Evolutionary conservation across 1,140 invertebrate species (phyloP), one percentile per base, ranked within the genome.

Genomic region (Aradophagus sp.): DNA sequence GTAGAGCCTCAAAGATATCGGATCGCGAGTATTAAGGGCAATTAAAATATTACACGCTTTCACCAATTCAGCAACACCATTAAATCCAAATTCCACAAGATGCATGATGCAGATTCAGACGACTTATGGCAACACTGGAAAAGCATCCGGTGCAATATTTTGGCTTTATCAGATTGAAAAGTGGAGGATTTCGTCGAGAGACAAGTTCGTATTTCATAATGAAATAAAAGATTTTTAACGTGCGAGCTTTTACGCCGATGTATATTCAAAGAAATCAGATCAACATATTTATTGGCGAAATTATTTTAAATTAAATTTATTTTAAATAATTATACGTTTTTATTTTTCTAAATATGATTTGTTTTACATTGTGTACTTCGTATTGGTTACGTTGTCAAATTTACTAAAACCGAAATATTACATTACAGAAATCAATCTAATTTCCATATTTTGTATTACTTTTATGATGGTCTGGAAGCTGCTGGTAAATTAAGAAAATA

Each of bases 361-460:
- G n/a, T n/a, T n/a, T 8, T 13, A 34, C 6, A 23, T 23, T 23
- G 20, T 5, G 20, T 13, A 31, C 11, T 42, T 14, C 6, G n/a
- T n/a, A n/a, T n/a, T n/a, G n/a, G n/a, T n/a, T n/a, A n/a, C n/a
- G n/a, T n/a, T n/a, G n/a, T n/a, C n/a, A n/a, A n/a, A n/a, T n/a
- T n/a, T n/a, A n/a, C n/a, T n/a, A n/a, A n/a, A n/a, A n/a, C n/a
- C n/a, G n/a, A n/a, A n/a, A n/a, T n/a, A n/a, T n/a, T n/a, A n/a
- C n/a, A n/a, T 12, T 16, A n/a, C 80, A 93, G 92, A 82, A 89
- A 89, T 44, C 94, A 96, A 81, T 90, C 93, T 15, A 97, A 96
- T 74, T 97, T 96, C 80, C 92, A 97, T 80, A 89, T 95, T 5
- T 90, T 97, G 48, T 97, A 97, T 83, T 96, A 95, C 74, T 90